Conservation (phyloP, 2,888 invertebrate genomes). For the Coelinius sp. region DNA sequence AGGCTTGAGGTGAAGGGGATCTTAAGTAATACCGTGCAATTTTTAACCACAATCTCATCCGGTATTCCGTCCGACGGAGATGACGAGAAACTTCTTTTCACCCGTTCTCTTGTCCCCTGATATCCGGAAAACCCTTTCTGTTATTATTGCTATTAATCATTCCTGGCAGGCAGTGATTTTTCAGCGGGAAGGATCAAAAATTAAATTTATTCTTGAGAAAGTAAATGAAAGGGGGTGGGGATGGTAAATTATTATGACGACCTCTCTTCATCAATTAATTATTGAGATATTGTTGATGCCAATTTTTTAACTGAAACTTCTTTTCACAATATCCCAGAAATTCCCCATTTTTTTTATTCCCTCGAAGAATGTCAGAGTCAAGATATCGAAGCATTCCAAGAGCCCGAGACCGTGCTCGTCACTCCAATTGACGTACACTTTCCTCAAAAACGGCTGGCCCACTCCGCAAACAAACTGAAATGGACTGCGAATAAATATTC, state of each 20-base stretch:
- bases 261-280: neutral
- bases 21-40: conserved; percentile 68
- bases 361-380: neutral
- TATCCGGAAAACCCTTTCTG: conserved; percentile 18
- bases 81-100: conserved; percentile 34
- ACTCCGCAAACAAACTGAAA: conserved; percentile 69
- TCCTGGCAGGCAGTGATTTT: conserved; percentile 10
- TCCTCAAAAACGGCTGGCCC: conserved; percentile 17
- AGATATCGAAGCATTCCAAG: neutral
- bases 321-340: neutral
- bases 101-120: conserved; percentile 17
- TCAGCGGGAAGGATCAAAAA: neutral
- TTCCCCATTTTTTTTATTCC: neutral
- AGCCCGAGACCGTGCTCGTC: neutral
- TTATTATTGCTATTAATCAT: conserved; percentile 51
- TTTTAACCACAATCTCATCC: conserved; percentile 69
- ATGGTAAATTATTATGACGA: neutral
- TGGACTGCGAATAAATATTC: conserved; percentile 71
- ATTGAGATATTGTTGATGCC: neutral
- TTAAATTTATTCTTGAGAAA: neutral
- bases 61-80: conserved; percentile 54
- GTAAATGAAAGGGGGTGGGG: neutral
- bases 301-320: too few species aligned
- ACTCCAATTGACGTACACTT: conserved; percentile 58
- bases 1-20: conserved; percentile 39